These are phyloP conservation scores for Benitochromis conjunctus DNA, from an alignment of 2,113 vertebrate species.

Conservation along the genomic window DNA sequence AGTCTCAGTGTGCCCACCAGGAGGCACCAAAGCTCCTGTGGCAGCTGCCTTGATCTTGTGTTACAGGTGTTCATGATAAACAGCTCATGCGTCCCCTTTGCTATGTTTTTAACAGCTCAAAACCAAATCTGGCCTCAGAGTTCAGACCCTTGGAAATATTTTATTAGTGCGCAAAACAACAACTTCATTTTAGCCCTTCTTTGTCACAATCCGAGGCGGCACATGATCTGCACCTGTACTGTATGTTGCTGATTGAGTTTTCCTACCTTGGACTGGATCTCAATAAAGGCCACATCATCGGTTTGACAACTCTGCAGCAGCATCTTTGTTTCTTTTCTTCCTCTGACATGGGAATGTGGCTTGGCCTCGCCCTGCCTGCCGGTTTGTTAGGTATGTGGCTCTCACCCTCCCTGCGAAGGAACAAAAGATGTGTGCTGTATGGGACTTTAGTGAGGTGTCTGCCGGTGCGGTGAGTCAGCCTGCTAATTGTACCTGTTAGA, in stretches of 20 bases:
- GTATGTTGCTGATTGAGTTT: constrained; percentile 13
- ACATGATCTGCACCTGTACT: background rate
- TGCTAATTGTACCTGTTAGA: constrained; percentile 16
- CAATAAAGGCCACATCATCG: constrained; percentile 32
- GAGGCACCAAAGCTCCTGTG: constrained; percentile 22
- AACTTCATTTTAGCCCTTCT: background rate
- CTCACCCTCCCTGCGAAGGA: constrained; percentile 50
- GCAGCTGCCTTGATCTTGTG: background rate
- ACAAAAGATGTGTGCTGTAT: constrained; percentile 25
- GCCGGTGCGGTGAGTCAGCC: constrained; percentile 26
- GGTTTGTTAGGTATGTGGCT: background rate
- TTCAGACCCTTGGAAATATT: background rate
- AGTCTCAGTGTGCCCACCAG: constrained; percentile 38
- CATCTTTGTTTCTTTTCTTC: constrained; percentile 9
- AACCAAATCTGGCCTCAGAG: constrained; percentile 3
- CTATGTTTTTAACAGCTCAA: background rate
- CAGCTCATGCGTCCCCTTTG: background rate
- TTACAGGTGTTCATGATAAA: background rate
- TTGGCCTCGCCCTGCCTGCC: constrained; percentile 45
- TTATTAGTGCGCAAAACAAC: background rate
- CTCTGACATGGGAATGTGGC: constrained; percentile 48
- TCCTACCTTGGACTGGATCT: background rate
- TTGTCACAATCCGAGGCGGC: background rate
- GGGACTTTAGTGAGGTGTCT: constrained; percentile 33
- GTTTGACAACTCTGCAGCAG: constrained; percentile 10